Evolutionary conservation across 2,888 invertebrate species (phyloP).

Genomic region (Rhagium mordax): DNA sequence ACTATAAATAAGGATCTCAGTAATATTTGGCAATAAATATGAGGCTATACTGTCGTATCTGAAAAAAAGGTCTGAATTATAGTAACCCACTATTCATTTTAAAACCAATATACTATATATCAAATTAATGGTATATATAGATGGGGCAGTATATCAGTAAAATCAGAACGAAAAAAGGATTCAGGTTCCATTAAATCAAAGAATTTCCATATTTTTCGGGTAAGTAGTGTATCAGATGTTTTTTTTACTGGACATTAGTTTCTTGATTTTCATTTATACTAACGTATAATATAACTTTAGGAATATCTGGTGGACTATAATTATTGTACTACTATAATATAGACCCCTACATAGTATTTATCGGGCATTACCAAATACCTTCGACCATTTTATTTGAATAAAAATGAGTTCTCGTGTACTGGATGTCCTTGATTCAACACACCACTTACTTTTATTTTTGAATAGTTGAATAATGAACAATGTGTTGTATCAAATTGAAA

Average conservation of each 20-base stretch:
- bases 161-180: not conserved
- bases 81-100: slow-evolving; percentile 22
- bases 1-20: slow-evolving; percentile 15
- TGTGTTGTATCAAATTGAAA: no score
- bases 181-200: not conserved
- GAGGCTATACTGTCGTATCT: slow-evolving; percentile 6
- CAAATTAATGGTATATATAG: slow-evolving; percentile 8
- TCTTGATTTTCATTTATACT: not conserved
- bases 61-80: slow-evolving; percentile 33
- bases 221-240: not conserved
- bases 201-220: not conserved
- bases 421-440: no score
- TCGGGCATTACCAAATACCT: no score
- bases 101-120: slow-evolving; percentile 28
- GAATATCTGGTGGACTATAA: no score
- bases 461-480: no score
- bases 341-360: no score
- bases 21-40: slow-evolving; percentile 30
- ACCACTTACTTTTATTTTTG: no score
- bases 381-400: no score
- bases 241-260: not conserved
- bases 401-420: no score
- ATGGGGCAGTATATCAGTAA: not conserved
- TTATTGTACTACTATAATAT: no score
- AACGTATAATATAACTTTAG: no score